Evolutionary conservation across 2,888 invertebrate genomes (phyloP).

Genomic region (Synergus itoensis): DNA sequence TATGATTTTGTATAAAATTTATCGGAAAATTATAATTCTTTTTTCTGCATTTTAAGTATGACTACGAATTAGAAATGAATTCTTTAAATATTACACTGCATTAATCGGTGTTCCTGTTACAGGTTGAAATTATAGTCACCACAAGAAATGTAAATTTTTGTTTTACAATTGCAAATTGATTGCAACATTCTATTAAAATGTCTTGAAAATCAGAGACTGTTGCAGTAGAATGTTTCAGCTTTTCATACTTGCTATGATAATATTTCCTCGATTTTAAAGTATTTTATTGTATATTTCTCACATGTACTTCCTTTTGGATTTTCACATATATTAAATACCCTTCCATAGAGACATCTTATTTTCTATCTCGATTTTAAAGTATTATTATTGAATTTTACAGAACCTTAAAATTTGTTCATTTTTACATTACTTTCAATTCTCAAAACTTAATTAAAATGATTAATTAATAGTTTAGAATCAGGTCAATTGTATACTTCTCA

Average conservation of each 20-base stretch:
- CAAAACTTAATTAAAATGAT: not conserved
- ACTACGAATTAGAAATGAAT: not conserved
- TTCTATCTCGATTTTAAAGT: not conserved
- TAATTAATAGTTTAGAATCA: not conserved
- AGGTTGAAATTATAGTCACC: not conserved
- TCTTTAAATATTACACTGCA: slow-evolving; percentile 2
- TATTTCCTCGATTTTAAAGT: not conserved
- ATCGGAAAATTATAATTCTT: not conserved
- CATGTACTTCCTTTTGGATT: too few relatives aligned
- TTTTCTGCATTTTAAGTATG: not conserved
- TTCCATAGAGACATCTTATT: too few relatives aligned
- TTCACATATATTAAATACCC: too few relatives aligned
- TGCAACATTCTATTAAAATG: not conserved
- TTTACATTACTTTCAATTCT: not conserved
- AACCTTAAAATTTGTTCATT: not conserved
- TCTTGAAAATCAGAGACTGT: not conserved
- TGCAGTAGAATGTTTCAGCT: not conserved
- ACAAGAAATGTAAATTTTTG: not conserved
- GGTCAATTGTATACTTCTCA: not conserved
- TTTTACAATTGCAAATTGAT: not conserved
- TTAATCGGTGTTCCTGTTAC: not conserved
- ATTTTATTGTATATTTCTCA: too few relatives aligned
- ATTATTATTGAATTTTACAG: not conserved
- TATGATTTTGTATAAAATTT: not conserved
- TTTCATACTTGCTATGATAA: not conserved